These are phyloP conservation scores for Drosophila sp. DNA, from an alignment of 1,140 invertebrate species.

Conservation along the genomic window DNA sequence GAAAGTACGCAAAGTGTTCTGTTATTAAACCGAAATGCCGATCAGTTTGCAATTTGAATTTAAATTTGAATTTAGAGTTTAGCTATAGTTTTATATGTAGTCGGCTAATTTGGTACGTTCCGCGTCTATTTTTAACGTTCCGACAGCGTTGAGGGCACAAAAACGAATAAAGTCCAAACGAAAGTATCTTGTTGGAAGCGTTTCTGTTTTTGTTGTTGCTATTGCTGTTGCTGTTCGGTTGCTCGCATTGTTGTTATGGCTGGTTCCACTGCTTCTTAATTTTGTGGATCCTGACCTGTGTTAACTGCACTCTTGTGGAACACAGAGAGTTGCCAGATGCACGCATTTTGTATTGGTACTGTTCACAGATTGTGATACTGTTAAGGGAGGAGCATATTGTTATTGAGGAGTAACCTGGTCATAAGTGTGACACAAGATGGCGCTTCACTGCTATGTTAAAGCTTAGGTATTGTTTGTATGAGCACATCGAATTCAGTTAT, in stretches of 20 bases:
- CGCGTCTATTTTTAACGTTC: constrained; percentile 77
- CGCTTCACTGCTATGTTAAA: no score
- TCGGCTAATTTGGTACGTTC: constrained; percentile 48
- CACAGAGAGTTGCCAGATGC: constrained; percentile 10
- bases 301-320: constrained; percentile 45
- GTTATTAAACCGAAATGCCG: background rate
- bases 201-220: no score
- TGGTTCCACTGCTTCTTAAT: constrained; percentile 28
- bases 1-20: background rate
- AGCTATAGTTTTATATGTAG: constrained; percentile 32
- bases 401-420: no score
- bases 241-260: constrained; percentile 11
- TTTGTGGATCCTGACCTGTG: constrained; percentile 51
- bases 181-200: constrained; percentile 56
- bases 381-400: no score
- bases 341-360: background rate
- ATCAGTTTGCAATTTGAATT: constrained; percentile 45
- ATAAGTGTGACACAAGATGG: no score
- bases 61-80: constrained; percentile 31
- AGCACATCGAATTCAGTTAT: constrained; percentile 6
- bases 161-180: constrained; percentile 62
- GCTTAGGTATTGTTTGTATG: no score
- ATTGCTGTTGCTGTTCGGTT: constrained; percentile 15
- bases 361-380: no score
- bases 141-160: constrained; percentile 70